A percentile compares a stretch with the other conserved stretches of the same genome.
phyloP scores from a whole-genome alignment of 2,797 vertebrate species.

The Syngnathus rostellatus region DNA sequence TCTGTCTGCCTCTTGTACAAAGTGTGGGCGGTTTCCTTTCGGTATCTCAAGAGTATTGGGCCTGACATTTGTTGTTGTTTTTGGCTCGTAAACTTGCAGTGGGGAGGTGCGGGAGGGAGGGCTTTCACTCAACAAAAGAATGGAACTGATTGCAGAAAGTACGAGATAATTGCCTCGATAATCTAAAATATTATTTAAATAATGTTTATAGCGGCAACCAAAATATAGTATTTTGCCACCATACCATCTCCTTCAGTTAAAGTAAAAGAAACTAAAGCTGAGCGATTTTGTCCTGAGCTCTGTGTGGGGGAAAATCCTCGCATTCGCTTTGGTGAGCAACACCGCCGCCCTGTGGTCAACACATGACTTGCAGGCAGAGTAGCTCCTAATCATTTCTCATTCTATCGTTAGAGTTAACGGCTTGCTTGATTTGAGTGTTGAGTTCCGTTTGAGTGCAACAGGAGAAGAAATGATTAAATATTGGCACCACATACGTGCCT shows the following conservation, averaged over 20 bases:
- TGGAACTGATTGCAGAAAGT: too few relatives aligned
- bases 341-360: conserved; percentile 40
- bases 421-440: neutral
- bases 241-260: conserved; percentile 33
- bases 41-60: too few relatives aligned
- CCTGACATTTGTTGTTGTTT: too few relatives aligned
- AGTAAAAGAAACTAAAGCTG: conserved; percentile 34
- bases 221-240: too few relatives aligned
- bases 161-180: too few relatives aligned
- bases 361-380: conserved; percentile 9
- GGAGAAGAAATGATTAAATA: neutral
- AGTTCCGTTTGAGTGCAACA: neutral
- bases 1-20: too few relatives aligned
- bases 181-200: too few relatives aligned
- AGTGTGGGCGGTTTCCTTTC: too few relatives aligned
- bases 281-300: conserved; percentile 39
- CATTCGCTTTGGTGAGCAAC: conserved; percentile 17
- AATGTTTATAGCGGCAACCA: too few relatives aligned
- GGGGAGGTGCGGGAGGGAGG: too few relatives aligned
- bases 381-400: neutral
- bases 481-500: conserved; percentile 9
- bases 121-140: too few relatives aligned
- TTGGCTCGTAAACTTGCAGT: too few relatives aligned
- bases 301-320: conserved; percentile 19
- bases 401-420: neutral